phyloP scores from a whole-genome alignment of 2,888 invertebrate species.

The Neoscelio sp. region DNA sequence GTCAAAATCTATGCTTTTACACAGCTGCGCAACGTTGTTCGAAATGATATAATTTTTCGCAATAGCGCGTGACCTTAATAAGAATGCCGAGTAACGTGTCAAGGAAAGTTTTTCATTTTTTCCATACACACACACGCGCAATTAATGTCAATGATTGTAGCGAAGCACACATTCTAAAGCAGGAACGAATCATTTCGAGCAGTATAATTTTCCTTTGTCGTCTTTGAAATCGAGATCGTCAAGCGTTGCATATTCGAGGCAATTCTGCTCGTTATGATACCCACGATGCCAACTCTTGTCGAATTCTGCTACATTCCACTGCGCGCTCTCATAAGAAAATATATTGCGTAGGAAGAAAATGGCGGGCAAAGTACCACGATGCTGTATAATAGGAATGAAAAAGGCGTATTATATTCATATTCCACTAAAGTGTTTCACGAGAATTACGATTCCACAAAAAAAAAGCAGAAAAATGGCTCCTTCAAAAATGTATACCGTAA shows the following conservation, averaged over 20 bases:
- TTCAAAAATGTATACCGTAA: slow-evolving; percentile 52
- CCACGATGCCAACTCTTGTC: slow-evolving; percentile 59
- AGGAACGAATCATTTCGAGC: slow-evolving; percentile 40
- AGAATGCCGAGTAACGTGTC: slow-evolving; percentile 4
- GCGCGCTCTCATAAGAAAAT: slow-evolving; percentile 50
- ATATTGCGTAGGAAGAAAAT: slow-evolving; percentile 57
- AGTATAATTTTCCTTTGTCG: slow-evolving; percentile 54
- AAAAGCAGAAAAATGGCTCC: slow-evolving; percentile 55
- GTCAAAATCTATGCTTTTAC: slow-evolving; percentile 7
- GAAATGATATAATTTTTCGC: slow-evolving; percentile 7
- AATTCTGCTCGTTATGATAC: slow-evolving; percentile 55
- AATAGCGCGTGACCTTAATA: slow-evolving; percentile 12
- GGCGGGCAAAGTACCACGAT: slow-evolving; percentile 39
- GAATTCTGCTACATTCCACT: slow-evolving; percentile 47
- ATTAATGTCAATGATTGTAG: slow-evolving; percentile 52
- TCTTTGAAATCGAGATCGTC: slow-evolving; percentile 54
- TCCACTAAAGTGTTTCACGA: slow-evolving; percentile 50
- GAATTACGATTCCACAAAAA: slow-evolving; percentile 43
- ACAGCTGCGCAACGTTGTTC: not conserved
- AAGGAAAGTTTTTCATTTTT: slow-evolving; percentile 13
- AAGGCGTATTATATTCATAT: slow-evolving; percentile 62
- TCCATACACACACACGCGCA: slow-evolving; percentile 27
- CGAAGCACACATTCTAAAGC: slow-evolving; percentile 21
- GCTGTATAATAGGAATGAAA: slow-evolving; percentile 58
- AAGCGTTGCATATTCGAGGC: slow-evolving; percentile 49